Conservation (phyloP, 2,888 invertebrate species). For the Campoplex capitator region DNA sequence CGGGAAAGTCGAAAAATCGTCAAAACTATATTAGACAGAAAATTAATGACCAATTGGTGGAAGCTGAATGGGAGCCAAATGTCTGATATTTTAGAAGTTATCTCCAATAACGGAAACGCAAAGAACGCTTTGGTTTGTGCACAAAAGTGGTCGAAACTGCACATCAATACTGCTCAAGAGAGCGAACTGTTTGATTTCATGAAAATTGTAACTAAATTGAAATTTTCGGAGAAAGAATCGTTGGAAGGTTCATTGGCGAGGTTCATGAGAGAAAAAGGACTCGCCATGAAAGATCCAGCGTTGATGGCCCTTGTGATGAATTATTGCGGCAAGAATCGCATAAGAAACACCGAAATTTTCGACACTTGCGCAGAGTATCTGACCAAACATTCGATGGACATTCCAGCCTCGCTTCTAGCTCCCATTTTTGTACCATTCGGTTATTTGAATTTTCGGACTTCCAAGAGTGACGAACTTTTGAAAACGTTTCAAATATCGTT, state of each 20-base stretch:
- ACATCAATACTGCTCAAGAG: conserved; percentile 87
- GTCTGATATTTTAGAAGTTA: conserved; percentile 85
- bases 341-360: conserved; percentile 87
- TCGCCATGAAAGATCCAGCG: conserved; percentile 85
- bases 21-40: conserved; percentile 87
- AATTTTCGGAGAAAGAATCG: conserved; percentile 85
- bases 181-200: conserved; percentile 86
- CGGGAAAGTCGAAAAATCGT: conserved; percentile 87
- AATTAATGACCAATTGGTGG: conserved; percentile 86
- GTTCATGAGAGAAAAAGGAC: conserved; percentile 86
- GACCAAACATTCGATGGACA: conserved; percentile 83
- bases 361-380: conserved; percentile 87
- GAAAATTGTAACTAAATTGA: conserved; percentile 86
- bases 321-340: conserved; percentile 87
- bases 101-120: conserved; percentile 82
- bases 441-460: conserved; percentile 86
- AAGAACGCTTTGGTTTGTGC: conserved; percentile 76
- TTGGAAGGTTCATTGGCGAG: conserved; percentile 88
- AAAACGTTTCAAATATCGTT: conserved; percentile 86
- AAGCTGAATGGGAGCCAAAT: conserved; percentile 85
- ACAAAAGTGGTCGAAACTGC: conserved; percentile 87
- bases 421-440: conserved; percentile 88
- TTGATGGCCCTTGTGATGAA: conserved; percentile 88
- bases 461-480: conserved; percentile 87
- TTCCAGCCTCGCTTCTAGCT: conserved; percentile 86